Evolutionary conservation across 1,140 invertebrate species (phyloP).

Genomic region (Calliphora vicina): DNA sequence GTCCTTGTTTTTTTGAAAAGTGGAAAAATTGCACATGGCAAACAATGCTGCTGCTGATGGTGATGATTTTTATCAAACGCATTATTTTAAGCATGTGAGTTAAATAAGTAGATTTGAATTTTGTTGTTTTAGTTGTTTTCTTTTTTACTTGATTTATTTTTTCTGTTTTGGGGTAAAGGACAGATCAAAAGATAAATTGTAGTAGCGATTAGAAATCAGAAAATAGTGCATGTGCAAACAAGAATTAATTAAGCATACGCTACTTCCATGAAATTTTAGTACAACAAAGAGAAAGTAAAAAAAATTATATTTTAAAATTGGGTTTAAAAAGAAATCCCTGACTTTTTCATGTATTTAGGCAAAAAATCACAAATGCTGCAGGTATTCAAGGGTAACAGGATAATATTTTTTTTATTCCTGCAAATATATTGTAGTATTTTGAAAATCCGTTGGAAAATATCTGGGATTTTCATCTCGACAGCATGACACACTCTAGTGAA

Average conservation of each 20-base stretch:
- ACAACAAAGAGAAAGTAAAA: too few species aligned
- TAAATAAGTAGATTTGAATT: neutral
- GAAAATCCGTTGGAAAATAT: too few species aligned
- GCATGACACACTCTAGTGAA: too few species aligned
- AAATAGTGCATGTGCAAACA: neutral
- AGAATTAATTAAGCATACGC: neutral
- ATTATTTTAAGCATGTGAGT: neutral
- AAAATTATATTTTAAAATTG: too few species aligned
- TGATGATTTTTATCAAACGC: neutral
- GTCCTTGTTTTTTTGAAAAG: neutral
- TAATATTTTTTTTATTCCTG: too few species aligned
- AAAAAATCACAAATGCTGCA: too few species aligned
- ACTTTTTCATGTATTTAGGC: too few species aligned
- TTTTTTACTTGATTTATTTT: neutral
- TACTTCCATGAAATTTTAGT: too few species aligned
- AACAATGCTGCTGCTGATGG: neutral
- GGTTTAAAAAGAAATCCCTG: too few species aligned
- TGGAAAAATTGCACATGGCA: neutral
- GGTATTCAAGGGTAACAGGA: too few species aligned
- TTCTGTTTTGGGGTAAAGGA: neutral
- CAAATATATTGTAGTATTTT: too few species aligned
- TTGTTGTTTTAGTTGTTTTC: neutral
- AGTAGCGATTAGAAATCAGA: neutral
- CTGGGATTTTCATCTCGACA: too few species aligned
- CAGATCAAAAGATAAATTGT: constrained; percentile 1